phyloP scores from a whole-genome alignment of 2,888 invertebrate species.

The Drosophila stalkeri region DNA sequence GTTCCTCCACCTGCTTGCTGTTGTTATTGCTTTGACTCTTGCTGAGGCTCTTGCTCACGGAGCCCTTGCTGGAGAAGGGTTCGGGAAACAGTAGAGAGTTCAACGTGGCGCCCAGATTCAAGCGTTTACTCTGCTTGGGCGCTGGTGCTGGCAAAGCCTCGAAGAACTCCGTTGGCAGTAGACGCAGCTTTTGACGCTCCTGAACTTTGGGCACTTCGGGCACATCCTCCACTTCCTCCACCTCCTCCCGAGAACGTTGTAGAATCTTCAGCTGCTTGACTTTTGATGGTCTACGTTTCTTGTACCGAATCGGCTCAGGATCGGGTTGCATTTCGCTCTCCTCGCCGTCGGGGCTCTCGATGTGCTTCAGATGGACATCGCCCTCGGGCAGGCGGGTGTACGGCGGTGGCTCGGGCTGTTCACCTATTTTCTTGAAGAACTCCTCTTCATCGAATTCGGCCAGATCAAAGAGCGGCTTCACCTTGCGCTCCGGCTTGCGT shows the following conservation, averaged over 20 bases:
- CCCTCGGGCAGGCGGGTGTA: constrained; percentile 77
- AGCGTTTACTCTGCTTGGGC: constrained; percentile 40
- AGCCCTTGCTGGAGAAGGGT: constrained; percentile 65
- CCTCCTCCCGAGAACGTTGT: constrained; percentile 38
- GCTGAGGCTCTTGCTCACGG: constrained; percentile 20
- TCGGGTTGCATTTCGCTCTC: constrained; percentile 71
- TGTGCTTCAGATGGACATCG: constrained; percentile 80
- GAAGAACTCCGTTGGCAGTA: constrained; percentile 80
- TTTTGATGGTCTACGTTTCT: constrained; percentile 12
- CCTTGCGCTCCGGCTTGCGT: constrained; percentile 75
- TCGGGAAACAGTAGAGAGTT: constrained; percentile 76
- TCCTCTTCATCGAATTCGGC: constrained; percentile 80
- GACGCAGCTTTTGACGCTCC: constrained; percentile 40
- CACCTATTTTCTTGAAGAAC: constrained; percentile 77
- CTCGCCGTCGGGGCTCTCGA: constrained; percentile 75
- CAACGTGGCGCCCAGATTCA: constrained; percentile 63
- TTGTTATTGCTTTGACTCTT: constrained; percentile 6
- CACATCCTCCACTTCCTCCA: constrained; percentile 28
- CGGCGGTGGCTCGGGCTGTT: constrained; percentile 65
- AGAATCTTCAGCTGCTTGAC: constrained; percentile 57
- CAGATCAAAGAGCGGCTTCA: constrained; percentile 58
- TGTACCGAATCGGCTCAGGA: constrained; percentile 37
- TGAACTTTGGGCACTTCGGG: not conserved
- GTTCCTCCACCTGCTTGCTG: constrained; percentile 13
- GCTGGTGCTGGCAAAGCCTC: constrained; percentile 69